phyloP scores from a whole-genome alignment of 2,888 invertebrate genomes.

The Drosophila neonasuta region DNA sequence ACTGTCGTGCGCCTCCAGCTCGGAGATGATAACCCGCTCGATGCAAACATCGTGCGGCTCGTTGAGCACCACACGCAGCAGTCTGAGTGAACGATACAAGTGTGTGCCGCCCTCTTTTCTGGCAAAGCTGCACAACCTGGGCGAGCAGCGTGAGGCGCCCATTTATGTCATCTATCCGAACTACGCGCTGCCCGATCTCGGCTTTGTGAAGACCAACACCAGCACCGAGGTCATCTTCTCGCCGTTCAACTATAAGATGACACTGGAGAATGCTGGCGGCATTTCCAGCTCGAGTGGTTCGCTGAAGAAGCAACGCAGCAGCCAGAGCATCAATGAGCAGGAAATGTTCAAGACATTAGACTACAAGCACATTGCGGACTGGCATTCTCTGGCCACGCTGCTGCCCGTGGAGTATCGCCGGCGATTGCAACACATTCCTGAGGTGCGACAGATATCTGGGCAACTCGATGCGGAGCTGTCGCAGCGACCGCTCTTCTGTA shows the following conservation, averaged over 20 bases:
- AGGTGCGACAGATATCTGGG: slow-evolving; percentile 84
- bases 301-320: slow-evolving; percentile 67
- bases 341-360: slow-evolving; percentile 91
- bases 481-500: slow-evolving; percentile 85
- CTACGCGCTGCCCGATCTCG: slow-evolving; percentile 94
- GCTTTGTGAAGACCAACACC: slow-evolving; percentile 86
- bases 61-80: slow-evolving; percentile 76
- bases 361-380: slow-evolving; percentile 93
- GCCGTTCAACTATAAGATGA: slow-evolving; percentile 84
- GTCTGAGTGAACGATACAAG: slow-evolving; percentile 84
- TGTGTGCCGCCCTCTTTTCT: slow-evolving; percentile 88
- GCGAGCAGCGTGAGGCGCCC: slow-evolving; percentile 86
- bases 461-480: slow-evolving; percentile 82
- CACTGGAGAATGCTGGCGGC: slow-evolving; percentile 82
- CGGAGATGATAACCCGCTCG: slow-evolving; percentile 86
- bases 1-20: slow-evolving; percentile 76
- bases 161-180: slow-evolving; percentile 95
- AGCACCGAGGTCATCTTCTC: slow-evolving; percentile 87
- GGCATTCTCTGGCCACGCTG: slow-evolving; percentile 95
- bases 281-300: slow-evolving; percentile 43
- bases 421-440: slow-evolving; percentile 89
- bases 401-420: slow-evolving; percentile 92
- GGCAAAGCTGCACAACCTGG: slow-evolving; percentile 86
- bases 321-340: slow-evolving; percentile 86
- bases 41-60: slow-evolving; percentile 86